phyloP scores from a whole-genome alignment of 2,113 vertebrate species.

The Solea solea region DNA sequence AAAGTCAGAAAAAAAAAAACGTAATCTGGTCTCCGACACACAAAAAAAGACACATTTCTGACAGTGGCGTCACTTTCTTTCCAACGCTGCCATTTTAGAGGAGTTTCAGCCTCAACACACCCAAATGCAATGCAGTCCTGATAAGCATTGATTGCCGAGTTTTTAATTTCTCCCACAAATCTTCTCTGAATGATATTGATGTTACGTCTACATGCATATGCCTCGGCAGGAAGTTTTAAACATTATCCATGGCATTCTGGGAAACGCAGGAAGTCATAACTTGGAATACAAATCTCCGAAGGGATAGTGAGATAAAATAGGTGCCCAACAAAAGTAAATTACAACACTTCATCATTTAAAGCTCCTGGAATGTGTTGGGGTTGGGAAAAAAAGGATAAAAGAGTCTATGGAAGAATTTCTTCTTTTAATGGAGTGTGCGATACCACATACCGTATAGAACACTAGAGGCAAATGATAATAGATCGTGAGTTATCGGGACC shows the following conservation, averaged over 20 bases:
- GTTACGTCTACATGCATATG: not conserved
- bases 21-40: conserved; percentile 25
- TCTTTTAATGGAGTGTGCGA: conserved; percentile 33
- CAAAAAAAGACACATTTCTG: not conserved
- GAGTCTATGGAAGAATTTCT: conserved; percentile 18
- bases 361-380: conserved; percentile 9
- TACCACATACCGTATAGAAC: not conserved
- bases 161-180: not conserved
- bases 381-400: conserved; percentile 1
- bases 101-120: not conserved
- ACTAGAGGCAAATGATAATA: not conserved
- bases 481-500: conserved; percentile 8
- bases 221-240: not conserved
- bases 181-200: not conserved
- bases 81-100: not conserved
- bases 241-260: conserved; percentile 4
- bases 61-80: not conserved
- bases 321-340: conserved; percentile 9
- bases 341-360: conserved; percentile 43
- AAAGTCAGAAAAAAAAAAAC: conserved; percentile 32
- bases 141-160: not conserved
- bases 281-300: not conserved
- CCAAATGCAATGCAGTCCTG: not conserved
- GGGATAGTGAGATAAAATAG: not conserved
- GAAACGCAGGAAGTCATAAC: not conserved